Evolutionary conservation across 1,140 invertebrate genomes (phyloP), one percentile per base, ranked within the genome.

Genomic region (Drosophila kurseongensis): DNA sequence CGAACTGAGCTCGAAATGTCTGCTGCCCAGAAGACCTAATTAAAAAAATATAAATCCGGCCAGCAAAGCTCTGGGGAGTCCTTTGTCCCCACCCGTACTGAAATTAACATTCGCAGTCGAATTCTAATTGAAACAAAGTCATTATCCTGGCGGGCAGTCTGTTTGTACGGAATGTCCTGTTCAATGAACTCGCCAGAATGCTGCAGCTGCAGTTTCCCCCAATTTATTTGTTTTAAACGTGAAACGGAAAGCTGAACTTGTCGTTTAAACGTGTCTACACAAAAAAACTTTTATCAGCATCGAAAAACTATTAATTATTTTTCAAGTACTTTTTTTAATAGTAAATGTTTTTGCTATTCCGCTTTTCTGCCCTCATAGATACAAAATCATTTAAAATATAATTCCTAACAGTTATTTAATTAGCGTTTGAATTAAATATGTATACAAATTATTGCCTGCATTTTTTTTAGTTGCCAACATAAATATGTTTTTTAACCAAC

Each of bases 21-120:
- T 47, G 61, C 35, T 48, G 52, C 16, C 35, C 36, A 58, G 54
- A 36, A 58, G 69, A 50, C 52, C 42, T 71, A 72, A 72, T 72
- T 72, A 72, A 72, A 72, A 65, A 71, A 58, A 72, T 72, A 72
- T 71, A 72, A 58, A 71, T 71, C 65, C 66, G 50, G 58, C 65
- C 76, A 55, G 32, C 80, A 68, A 48, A 67, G 36, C 36, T 35
- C 27, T 13, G 44, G 41, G 14, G 23, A 40, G 27, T 16, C 48
- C 48, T 6, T 12, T 8, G n/a, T 23, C 12, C 7, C n/a, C 5
- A 16, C n/a, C 13, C 2, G 14, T 6, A 13, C 1, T 16, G 9
- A 2, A 16, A 61, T 27, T 60, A 32, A 36, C 35, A 45, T 40
- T 62, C 38, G 32, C 47, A 56, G 52, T 45, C 42, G 18, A 27